Evolutionary conservation across 2,113 vertebrate genomes (phyloP).

Genomic region (Antechinus stuartii): DNA sequence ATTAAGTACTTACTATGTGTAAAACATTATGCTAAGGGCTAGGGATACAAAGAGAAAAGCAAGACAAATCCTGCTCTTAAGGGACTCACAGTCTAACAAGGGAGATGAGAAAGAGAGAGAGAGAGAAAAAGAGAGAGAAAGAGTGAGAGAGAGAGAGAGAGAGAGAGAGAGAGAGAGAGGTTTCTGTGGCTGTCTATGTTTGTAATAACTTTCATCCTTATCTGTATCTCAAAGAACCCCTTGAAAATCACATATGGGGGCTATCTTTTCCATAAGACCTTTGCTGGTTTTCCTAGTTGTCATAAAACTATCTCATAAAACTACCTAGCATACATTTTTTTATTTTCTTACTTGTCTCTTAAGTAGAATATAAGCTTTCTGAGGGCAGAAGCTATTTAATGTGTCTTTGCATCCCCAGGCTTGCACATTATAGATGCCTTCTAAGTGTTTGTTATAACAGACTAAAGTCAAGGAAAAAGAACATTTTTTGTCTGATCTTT

Average conservation of each 20-base stretch:
- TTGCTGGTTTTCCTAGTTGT: background rate
- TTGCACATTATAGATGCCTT: background rate
- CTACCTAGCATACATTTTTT: background rate
- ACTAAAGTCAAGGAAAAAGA: background rate
- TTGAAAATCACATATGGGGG: background rate
- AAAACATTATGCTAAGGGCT: background rate
- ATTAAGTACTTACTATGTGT: background rate
- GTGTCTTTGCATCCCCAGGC: background rate
- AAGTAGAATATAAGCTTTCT: background rate
- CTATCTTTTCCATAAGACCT: background rate
- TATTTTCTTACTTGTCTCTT: background rate
- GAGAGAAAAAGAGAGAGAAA: too few relatives aligned
- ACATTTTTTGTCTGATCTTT: background rate
- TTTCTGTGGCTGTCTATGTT: background rate
- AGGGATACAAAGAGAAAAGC: background rate
- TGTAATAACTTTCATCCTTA: background rate
- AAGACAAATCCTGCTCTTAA: background rate
- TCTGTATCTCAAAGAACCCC: background rate
- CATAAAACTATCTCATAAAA: background rate
- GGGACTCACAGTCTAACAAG: background rate
- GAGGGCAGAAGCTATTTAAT: background rate
- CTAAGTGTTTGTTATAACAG: slow-evolving; percentile 4
- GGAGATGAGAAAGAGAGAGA: background rate
- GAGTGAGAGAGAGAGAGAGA: too few relatives aligned
- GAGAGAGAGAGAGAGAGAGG: background rate